Evolutionary conservation across 1,140 invertebrate species (phyloP).

Genomic region (Asobara japonica): DNA sequence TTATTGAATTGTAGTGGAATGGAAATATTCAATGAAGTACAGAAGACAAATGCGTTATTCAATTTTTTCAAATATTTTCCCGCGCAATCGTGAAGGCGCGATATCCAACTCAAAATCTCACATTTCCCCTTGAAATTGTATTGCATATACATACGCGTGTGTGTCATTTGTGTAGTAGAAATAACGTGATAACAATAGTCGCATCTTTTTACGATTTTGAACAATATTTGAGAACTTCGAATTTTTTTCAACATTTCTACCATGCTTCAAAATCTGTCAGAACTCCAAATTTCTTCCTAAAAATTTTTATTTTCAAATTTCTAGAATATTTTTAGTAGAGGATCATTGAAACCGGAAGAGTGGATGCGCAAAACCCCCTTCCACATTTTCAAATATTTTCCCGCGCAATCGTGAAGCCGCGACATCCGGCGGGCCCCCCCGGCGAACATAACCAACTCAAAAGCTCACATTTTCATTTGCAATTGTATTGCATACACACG

Average conservation of each 20-base stretch:
- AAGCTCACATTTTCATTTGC: neutral
- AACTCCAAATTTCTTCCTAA: too few species aligned
- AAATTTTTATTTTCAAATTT: too few species aligned
- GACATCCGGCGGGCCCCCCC: neutral
- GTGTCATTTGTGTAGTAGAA: neutral
- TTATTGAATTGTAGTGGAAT: too few species aligned
- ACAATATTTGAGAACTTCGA: too few species aligned
- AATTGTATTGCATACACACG: neutral
- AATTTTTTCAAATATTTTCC: conserved; percentile 7
- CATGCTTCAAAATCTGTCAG: too few species aligned
- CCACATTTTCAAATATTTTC: conserved; percentile 6
- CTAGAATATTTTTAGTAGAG: too few species aligned
- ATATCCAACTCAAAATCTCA: neutral
- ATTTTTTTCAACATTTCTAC: too few species aligned
- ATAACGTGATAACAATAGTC: neutral
- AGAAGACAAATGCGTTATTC: too few species aligned
- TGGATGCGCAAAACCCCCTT: too few species aligned
- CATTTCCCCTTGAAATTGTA: neutral
- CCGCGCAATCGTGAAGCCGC: neutral
- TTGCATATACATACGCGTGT: neutral
- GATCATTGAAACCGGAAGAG: too few species aligned
- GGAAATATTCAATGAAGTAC: too few species aligned
- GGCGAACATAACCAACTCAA: conserved; percentile 7
- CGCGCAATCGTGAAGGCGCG: neutral
- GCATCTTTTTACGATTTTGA: too few species aligned